A percentile compares a stretch with the other conserved stretches of the same genome.
Evolutionary conservation across 2,113 vertebrate species (phyloP).

Genomic region (Scytalopus superciliaris): DNA sequence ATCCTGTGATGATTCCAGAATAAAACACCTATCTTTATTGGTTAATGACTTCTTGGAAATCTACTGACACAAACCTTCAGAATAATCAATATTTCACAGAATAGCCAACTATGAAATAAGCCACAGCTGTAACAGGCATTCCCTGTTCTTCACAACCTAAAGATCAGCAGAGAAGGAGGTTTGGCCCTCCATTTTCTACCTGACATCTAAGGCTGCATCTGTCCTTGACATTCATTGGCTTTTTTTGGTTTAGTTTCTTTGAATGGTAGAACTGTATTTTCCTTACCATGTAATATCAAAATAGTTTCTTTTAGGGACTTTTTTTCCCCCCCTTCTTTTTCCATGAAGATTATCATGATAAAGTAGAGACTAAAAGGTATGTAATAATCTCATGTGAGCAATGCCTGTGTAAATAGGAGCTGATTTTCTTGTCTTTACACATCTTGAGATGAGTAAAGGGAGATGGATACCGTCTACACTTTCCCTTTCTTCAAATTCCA

Average conservation of each 20-base stretch:
- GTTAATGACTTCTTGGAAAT: slow-evolving; percentile 25
- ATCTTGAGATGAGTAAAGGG: neutral
- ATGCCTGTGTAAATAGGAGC: neutral
- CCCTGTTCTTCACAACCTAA: neutral
- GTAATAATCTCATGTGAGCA: neutral
- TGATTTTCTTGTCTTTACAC: neutral
- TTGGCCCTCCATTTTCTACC: neutral
- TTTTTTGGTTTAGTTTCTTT: neutral
- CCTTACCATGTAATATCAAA: neutral
- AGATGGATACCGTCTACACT: neutral
- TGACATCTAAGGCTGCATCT: neutral
- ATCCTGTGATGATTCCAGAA: neutral
- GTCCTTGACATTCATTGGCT: neutral
- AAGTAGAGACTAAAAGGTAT: neutral
- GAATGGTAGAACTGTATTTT: neutral
- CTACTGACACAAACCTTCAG: neutral
- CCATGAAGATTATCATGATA: neutral
- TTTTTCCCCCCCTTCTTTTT: neutral
- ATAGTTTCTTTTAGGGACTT: neutral
- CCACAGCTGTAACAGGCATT: neutral
- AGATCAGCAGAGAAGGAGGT: neutral
- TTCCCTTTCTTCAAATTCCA: neutral
- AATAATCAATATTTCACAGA: slow-evolving; percentile 34
- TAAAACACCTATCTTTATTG: neutral
- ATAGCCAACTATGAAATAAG: neutral